Conservation (phyloP, 2,888 invertebrate genomes). For the Isotomurus palustris region DNA sequence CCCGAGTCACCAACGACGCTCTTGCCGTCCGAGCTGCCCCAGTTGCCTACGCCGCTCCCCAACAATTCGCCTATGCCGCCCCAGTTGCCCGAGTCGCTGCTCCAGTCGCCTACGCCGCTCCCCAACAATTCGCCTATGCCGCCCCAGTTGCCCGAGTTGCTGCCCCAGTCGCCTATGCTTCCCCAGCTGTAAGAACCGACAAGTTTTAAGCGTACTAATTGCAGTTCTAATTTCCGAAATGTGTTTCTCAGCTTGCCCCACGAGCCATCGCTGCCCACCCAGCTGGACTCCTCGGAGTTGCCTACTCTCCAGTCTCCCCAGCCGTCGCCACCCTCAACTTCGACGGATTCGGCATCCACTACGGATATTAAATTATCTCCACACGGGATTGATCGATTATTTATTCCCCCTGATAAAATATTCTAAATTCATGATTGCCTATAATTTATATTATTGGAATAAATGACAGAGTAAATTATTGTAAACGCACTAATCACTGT, state of each 20-base stretch:
- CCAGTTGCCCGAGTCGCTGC: constrained; percentile 9
- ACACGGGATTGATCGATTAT: too few relatives aligned
- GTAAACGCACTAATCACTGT: too few relatives aligned
- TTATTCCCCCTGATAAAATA: too few relatives aligned
- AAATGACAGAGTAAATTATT: too few relatives aligned
- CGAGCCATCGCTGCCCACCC: too few relatives aligned
- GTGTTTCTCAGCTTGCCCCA: constrained; percentile 3
- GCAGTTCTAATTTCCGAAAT: background rate
- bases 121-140: constrained; percentile 20
- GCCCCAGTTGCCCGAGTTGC: constrained; percentile 2
- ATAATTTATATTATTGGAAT: too few relatives aligned
- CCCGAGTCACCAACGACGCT: constrained; percentile 38
- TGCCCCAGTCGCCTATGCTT: constrained; percentile 23
- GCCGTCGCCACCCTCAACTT: constrained; percentile 62
- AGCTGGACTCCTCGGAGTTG: constrained; percentile 48
- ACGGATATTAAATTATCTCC: constrained; percentile 16
- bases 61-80: constrained; percentile 6
- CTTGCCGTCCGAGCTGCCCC: constrained; percentile 12
- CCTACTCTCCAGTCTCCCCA: constrained; percentile 58
- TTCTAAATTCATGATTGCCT: too few relatives aligned
- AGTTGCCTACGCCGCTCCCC: constrained; percentile 9
- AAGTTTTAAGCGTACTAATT: background rate
- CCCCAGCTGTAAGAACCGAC: background rate
- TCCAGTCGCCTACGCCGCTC: constrained; percentile 7
- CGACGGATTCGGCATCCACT: constrained; percentile 42